A percentile compares a stretch with the other conserved stretches of the same genome.
Evolutionary conservation across 1,140 invertebrate species (phyloP).

Genomic region (Phocides pigmalion): DNA sequence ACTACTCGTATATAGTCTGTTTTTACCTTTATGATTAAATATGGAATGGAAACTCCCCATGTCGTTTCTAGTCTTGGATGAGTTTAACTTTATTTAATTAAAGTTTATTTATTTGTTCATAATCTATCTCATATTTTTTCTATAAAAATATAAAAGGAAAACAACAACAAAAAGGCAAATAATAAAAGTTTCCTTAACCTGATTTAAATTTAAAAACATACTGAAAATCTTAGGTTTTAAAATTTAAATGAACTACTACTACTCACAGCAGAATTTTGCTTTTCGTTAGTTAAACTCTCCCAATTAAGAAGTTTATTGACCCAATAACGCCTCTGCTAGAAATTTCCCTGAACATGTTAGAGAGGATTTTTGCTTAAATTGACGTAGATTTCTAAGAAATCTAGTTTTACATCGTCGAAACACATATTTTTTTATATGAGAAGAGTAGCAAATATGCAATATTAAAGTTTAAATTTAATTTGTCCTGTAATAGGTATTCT

Average conservation of each 20-base stretch:
- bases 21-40: too few relatives aligned
- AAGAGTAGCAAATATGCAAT: too few relatives aligned
- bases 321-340: conserved; percentile 1
- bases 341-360: too few relatives aligned
- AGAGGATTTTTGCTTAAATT: conserved; percentile 9
- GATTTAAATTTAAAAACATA: neutral
- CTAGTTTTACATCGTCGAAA: neutral
- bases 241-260: neutral
- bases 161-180: neutral
- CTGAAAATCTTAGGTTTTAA: neutral
- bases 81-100: too few relatives aligned
- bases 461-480: conserved; percentile 15
- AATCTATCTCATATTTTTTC: too few relatives aligned
- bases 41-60: too few relatives aligned
- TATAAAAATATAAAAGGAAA: neutral
- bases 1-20: too few relatives aligned
- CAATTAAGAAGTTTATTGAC: conserved; percentile 28
- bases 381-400: neutral
- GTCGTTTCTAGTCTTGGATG: too few relatives aligned
- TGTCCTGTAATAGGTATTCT: conserved; percentile 14
- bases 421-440: neutral
- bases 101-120: too few relatives aligned
- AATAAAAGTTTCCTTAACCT: neutral
- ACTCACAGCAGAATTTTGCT: conserved; percentile 10
- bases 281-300: conserved; percentile 15